Evolutionary conservation across 1,140 invertebrate genomes (phyloP).

Genomic region (Listronotus bonariensis): DNA sequence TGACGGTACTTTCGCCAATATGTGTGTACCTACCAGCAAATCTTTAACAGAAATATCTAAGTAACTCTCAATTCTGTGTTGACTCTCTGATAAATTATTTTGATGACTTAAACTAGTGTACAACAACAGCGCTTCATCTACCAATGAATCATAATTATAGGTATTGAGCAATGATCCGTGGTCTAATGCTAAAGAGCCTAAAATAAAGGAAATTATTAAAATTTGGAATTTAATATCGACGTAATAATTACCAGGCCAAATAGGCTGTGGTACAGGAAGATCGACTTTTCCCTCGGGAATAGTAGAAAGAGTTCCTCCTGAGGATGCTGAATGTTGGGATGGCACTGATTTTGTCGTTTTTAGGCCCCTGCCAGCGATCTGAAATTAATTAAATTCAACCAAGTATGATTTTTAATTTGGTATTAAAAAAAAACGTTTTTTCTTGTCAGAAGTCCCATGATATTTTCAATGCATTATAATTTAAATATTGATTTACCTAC

Average conservation of each 20-base stretch:
- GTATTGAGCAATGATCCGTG: constrained; percentile 17
- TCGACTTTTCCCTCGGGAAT: constrained; percentile 55
- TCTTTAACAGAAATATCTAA: constrained; percentile 52
- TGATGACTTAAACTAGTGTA: constrained; percentile 47
- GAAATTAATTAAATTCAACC: not conserved
- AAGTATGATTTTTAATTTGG: not conserved
- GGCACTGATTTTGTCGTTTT: constrained; percentile 36
- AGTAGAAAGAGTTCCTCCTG: constrained; percentile 49
- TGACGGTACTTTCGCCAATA: too few species aligned
- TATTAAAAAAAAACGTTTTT: not conserved
- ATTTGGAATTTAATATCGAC: too few species aligned
- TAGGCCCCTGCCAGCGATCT: constrained; percentile 30
- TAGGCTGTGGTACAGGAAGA: constrained; percentile 50
- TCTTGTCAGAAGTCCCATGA: too few species aligned
- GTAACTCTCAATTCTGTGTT: constrained; percentile 16
- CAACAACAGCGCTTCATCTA: constrained; percentile 50
- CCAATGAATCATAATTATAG: constrained; percentile 46
- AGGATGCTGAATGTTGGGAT: constrained; percentile 41
- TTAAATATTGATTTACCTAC: constrained; percentile 14
- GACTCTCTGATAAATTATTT: constrained; percentile 31
- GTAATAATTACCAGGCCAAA: constrained; percentile 46
- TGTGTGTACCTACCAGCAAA: constrained; percentile 43
- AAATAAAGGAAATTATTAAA: constrained; percentile 3
- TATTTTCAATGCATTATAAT: not conserved
- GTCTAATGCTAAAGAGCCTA: constrained; percentile 15